A percentile compares a stretch with the other conserved stretches of the same genome.
Conservation (phyloP, 2,797 vertebrate species). For the Mormyrops attenuatus region DNA sequence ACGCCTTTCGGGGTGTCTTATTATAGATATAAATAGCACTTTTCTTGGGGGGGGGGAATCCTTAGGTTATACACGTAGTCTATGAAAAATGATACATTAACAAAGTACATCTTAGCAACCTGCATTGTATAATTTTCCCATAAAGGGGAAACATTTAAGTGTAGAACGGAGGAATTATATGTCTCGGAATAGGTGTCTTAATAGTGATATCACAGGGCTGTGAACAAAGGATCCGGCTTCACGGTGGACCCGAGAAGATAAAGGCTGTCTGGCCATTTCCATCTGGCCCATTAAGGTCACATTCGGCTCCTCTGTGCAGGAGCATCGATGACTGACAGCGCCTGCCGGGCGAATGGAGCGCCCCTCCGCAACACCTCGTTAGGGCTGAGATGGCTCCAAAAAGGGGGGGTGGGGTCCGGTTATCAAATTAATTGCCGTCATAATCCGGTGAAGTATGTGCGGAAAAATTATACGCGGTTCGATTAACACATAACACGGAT, state of each 20-base stretch:
- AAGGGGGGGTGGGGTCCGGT: slow-evolving; percentile 56
- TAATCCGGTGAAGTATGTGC: slow-evolving; percentile 87
- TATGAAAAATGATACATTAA: slow-evolving; percentile 65
- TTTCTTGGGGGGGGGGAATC: slow-evolving; percentile 11
- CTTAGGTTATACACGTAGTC: slow-evolving; percentile 55
- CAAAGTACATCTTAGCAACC: slow-evolving; percentile 60
- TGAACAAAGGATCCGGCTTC: slow-evolving; percentile 63
- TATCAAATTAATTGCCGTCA: slow-evolving; percentile 96
- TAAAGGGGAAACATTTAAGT: slow-evolving; percentile 63
- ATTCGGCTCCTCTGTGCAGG: slow-evolving; percentile 65
- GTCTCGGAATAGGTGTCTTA: slow-evolving; percentile 62
- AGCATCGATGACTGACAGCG: slow-evolving; percentile 74
- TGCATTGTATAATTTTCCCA: slow-evolving; percentile 69
- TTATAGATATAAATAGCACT: slow-evolving; percentile 50
- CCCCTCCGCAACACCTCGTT: slow-evolving; percentile 71
- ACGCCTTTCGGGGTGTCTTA: slow-evolving; percentile 54
- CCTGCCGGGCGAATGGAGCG: slow-evolving; percentile 77
- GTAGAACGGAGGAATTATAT: slow-evolving; percentile 64
- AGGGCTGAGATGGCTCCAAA: slow-evolving; percentile 62
- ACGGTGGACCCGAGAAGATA: slow-evolving; percentile 62
- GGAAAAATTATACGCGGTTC: slow-evolving; percentile 92
- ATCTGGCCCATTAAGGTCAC: slow-evolving; percentile 69
- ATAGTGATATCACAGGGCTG: slow-evolving; percentile 64
- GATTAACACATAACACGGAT: slow-evolving; percentile 98
- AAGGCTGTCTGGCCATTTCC: slow-evolving; percentile 71